Percentiles rank a stretch among this genome's conserved stretches.
These are phyloP conservation scores for Eupithecia pulchellata DNA, from an alignment of 2,888 invertebrate genomes.

Conservation along the genomic window DNA sequence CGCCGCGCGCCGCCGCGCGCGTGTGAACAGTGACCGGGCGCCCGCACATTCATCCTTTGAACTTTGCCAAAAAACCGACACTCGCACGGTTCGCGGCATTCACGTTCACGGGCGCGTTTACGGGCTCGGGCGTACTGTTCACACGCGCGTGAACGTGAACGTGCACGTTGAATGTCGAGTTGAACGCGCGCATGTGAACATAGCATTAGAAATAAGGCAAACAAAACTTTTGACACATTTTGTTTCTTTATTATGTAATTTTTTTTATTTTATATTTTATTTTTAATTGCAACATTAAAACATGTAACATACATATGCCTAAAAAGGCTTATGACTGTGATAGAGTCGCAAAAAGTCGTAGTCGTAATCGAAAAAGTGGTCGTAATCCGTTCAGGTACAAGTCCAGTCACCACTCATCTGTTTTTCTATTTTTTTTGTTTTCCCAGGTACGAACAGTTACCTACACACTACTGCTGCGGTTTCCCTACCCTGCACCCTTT, in stretches of 20 bases:
- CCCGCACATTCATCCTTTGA: too few relatives aligned
- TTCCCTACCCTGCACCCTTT: conserved; percentile 1
- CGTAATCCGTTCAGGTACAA: background rate
- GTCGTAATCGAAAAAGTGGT: background rate
- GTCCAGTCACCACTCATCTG: background rate
- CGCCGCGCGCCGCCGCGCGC: too few relatives aligned
- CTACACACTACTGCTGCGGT: background rate
- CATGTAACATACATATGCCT: background rate
- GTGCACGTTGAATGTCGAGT: too few relatives aligned
- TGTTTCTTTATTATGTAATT: background rate
- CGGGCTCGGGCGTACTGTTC: too few relatives aligned
- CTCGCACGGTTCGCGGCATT: too few relatives aligned
- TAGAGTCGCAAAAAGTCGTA: background rate
- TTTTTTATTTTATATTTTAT: too few relatives aligned
- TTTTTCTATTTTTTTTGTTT: background rate
- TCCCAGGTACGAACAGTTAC: conserved; percentile 2
- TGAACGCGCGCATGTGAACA: too few relatives aligned
- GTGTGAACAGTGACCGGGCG: too few relatives aligned
- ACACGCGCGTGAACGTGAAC: too few relatives aligned
- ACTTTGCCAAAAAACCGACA: too few relatives aligned
- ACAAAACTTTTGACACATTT: background rate
- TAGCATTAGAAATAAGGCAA: background rate
- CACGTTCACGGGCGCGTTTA: too few relatives aligned
- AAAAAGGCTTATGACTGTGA: background rate
- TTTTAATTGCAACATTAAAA: background rate